Base-by-base conservation (phyloP, 2,113 vertebrate species). In the Telmatochromis sp. region DNA sequence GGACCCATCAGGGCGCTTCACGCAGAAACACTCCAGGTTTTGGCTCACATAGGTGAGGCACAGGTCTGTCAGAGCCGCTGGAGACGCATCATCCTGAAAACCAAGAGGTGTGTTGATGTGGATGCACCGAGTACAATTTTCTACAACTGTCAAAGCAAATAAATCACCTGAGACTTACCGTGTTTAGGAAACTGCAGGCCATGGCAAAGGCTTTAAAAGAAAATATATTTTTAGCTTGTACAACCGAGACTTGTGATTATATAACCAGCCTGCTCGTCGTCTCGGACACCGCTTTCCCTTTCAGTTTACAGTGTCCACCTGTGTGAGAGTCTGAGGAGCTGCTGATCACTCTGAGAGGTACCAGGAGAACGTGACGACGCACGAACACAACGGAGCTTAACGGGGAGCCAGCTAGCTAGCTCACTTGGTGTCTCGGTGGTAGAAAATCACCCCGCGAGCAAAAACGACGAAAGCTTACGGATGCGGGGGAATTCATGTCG, bases 11-110 rank as follows among this genome's bases (percentile, higher is more conserved):
- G 98, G 97, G 26, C 97, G 97, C 90, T 98, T 98, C 87, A 97
- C 97, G 90, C 98, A 99, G 93, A 99, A 98, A 86, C 97, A 96
- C 92, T 99, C 98, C 65, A 99, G 96, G 84, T 98, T 97, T 45
- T 97, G 97, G 92, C 97, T 99, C 92, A 99, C 96, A 89, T 97
- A 98, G 90, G 97, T 98, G 94, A 99, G 96, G 86, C 98, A 98
- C 93, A 99, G 97, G 93, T 99, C 98, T 33, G 98, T 97, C 93
- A 99, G 96, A 81, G 98, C 96, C 26, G 98, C 96, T 0, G 98
- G 98, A 82, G 97, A 98, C 6, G 98, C 96, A 87, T 99, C 98
- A 87, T 99, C 98, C 98, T 99, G 95, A 12, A 91, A 89, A 89
- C 3, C 51, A 26, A 79, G 2, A 47, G n/a, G 7, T 26, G 71